A percentile compares a stretch with the other conserved stretches of the same genome.
Conservation (phyloP, 2,888 invertebrate genomes). For the Apoda limacodes region DNA sequence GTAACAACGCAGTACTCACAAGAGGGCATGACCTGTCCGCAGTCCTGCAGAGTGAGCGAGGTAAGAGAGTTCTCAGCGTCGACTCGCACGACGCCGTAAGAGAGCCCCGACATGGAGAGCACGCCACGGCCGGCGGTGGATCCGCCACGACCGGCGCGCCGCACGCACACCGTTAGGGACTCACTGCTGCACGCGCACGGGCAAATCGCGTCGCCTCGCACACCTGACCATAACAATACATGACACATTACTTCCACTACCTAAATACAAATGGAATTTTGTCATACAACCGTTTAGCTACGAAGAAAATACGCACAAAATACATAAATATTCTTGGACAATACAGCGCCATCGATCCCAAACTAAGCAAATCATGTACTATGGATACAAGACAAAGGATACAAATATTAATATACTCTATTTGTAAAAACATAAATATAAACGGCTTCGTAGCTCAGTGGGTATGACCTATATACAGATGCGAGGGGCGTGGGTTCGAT, state of each 20-base stretch:
- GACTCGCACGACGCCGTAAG: conserved; percentile 97
- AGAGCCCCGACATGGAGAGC: conserved; percentile 96
- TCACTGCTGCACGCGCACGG: conserved; percentile 98
- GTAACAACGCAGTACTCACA: too few relatives aligned
- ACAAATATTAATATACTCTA: too few relatives aligned
- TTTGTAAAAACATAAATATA: too few relatives aligned
- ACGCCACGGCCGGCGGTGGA: conserved; percentile 91
- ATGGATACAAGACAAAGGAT: too few relatives aligned
- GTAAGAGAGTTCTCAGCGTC: conserved; percentile 99
- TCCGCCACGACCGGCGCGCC: conserved; percentile 90
- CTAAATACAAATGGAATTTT: not conserved
- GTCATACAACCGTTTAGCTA: not conserved
- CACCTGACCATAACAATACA: conserved; percentile 44
- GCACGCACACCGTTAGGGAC: conserved; percentile 93
- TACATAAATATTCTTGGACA: too few relatives aligned
- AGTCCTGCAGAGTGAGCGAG: conserved; percentile 97
- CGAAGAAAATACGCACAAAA: too few relatives aligned
- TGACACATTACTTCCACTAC: too few relatives aligned
- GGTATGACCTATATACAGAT: too few relatives aligned
- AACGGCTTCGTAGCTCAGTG: too few relatives aligned
- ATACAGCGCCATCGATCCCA: too few relatives aligned
- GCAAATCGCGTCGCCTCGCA: conserved; percentile 96
- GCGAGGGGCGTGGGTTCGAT: too few relatives aligned
- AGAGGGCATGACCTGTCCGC: conserved; percentile 98
- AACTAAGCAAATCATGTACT: too few relatives aligned